These are phyloP conservation scores for Heteronetta atricapilla DNA, from an alignment of 2,113 vertebrate species.

Conservation along the genomic window DNA sequence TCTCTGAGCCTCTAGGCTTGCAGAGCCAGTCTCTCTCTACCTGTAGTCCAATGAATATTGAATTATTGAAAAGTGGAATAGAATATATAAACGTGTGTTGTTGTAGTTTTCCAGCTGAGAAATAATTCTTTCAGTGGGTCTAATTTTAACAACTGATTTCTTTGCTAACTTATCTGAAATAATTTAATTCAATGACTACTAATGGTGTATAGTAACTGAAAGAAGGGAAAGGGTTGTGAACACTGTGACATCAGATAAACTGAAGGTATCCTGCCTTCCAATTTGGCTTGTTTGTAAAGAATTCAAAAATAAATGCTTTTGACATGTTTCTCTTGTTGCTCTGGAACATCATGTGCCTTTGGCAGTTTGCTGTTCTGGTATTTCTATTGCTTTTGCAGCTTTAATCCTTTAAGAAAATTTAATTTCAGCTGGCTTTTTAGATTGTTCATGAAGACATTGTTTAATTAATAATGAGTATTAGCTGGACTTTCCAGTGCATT, in stretches of 20 bases:
- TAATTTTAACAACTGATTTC: slow-evolving; percentile 22
- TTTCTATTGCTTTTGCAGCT: slow-evolving; percentile 29
- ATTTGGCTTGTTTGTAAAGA: slow-evolving; percentile 11
- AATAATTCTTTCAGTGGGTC: neutral
- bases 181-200: neutral
- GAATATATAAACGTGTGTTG: neutral
- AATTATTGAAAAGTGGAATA: slow-evolving; percentile 20
- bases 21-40: neutral
- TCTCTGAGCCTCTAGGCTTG: neutral
- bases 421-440: slow-evolving; percentile 42
- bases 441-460: slow-evolving; percentile 12
- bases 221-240: neutral
- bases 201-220: neutral
- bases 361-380: slow-evolving; percentile 48
- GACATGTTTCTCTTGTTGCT: slow-evolving; percentile 35
- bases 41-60: slow-evolving; percentile 16
- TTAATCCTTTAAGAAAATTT: slow-evolving; percentile 32
- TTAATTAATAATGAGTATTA: slow-evolving; percentile 15
- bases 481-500: neutral
- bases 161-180: neutral
- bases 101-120: neutral
- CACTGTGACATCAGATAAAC: neutral
- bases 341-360: slow-evolving; percentile 56
- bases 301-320: slow-evolving; percentile 49
- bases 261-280: neutral